Base-by-base conservation (phyloP, 1,140 invertebrate genomes). In the Platyscapa corneri region DNA sequence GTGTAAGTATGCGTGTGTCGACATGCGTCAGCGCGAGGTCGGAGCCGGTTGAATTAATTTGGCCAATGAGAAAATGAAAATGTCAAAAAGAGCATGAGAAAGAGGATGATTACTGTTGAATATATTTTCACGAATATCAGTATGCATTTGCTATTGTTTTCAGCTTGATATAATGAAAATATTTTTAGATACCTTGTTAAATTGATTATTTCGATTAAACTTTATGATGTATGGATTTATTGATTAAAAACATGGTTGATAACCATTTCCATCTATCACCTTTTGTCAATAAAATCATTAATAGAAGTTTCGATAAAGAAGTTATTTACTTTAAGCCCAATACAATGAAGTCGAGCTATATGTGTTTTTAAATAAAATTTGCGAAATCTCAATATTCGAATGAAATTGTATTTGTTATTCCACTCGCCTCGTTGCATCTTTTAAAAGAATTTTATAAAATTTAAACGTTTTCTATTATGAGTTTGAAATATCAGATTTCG, bases 41-140 rank as follows among this genome's bases (percentile, higher is more conserved):
- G 6, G 75, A 49, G 12, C 7, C 46, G 64, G n/a, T 74, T 30
- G 49, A 74, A 82, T 82, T 82, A 82, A 82, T 82, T 82, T 74
- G 34, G 67, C 32, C 27, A 64, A 75, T 30, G 72, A 64, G 46
- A 37, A 34, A 60, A 60, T 32, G 32, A 60, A 46, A 76, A 76
- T 14, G 23, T 30, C n/a, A 37, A 37, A 10, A 65, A 80, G 37
- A 14, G 16, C 30, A 70, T 2, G 23, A 14, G 64, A 49, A 30
- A 78, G 76, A 23, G 56, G 37, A 65, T 79, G 34, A 39, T 56
- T 78, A 60, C 16, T 14, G 27, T 5, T 10, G 20, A 78, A 37
- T 60, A 16, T 78, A 30, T 78, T 78, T 46, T 34, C 37, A 42
- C 32, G 30, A 53, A 77, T 60, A 23, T 20, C 27, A 60, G 32